Base-by-base conservation (phyloP, 2,113 vertebrate species). In the Saguinus imperator region DNA sequence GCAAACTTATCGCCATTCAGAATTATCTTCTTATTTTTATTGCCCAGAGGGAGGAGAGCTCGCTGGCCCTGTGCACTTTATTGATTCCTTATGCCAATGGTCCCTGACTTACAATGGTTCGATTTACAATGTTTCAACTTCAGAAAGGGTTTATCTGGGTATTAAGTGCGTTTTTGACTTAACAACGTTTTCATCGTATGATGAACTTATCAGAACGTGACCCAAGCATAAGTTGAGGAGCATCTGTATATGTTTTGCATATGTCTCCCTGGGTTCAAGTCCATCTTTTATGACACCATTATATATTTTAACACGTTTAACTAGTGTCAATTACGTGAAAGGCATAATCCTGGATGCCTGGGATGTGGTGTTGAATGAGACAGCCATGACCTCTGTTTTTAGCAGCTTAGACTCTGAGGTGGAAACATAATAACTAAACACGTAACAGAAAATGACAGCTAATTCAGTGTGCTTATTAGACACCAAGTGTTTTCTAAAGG, bases 401-500 rank as follows among this genome's bases (percentile, higher is more conserved):
- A 16, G 57, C 18, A 76, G 45, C 52, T 72, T 23, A 27, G n/a
- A 86, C 20, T 61, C 57, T 7, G 2, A 64, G 32, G 43, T 23
- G 13, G 50, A 84, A 27, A 40, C 21, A 40, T 27, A 66, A 88
- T 45, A 75, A 79, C n/a, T 5, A 77, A 58, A 11, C 64, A 20
- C 0, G 3, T 6, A 37, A 21, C 20, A 20, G 32, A 79, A 64
- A 66, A 20, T 4, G 5, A 61, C 1, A 1, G 55, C 29, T 35
- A 0, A 21, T 16, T 3, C 10, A 3, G 3, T 5, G 10, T 32
- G 6, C 17, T 29, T 4, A 17, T 61, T 0, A 14, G 43, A 3
- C 4, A 2, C 77, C 35, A 50, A 43, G n/a, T 7, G 27, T 45
- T 17, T 21, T n/a, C 83, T 8, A 52, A 52, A 20, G 14, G 72